Base-by-base conservation (phyloP, 2,888 invertebrate species). In the Meloe dianella region DNA sequence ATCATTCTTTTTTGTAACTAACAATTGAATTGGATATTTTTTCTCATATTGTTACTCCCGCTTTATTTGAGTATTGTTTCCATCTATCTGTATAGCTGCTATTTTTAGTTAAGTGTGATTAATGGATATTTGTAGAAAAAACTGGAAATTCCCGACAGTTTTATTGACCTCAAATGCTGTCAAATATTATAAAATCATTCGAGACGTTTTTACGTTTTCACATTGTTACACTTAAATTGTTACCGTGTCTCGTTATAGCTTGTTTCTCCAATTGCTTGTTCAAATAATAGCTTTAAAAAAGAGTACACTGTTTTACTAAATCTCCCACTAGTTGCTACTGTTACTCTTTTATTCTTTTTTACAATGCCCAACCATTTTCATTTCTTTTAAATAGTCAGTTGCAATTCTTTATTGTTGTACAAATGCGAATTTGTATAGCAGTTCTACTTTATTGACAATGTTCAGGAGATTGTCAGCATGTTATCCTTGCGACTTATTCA, bases 401-500 rank as follows among this genome's bases (percentile, higher is more conserved):
- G 27, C 1, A 32, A n/a, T n/a, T 7, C 32, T 41, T 41, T 41
- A 41, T 41, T n/a, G 17, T 41, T 17, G n/a, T 41, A 12, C n/a
- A 35, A 7, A 17, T 7, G 38, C 14, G 10, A 20, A 51, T 51
- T 51, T 9, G 47, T 51, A 10, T 51, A 10, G 8, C 22, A 22
- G 51, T 51, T 51, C 22, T 14, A 51, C 22, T 22, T 51, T 51
- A 51, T 51, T 22, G 4, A 24, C 12, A 12, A 51, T 24, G 22
- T 51, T 24, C 14, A 12, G 51, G 24, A 51, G 51, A 51, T 51
- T 24, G 38, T 47, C 61, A 61, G 60, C 69, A 65, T 70, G 70
- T 71, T 70, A 60, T 57, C 58, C 47, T 20, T 60, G 2, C 4
- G 60, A 35, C 47, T 38, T 62, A 74, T 75, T 68, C 74, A 61